phyloP scores from a whole-genome alignment of 2,113 vertebrate species.

The Ancistrus triradiatus region DNA sequence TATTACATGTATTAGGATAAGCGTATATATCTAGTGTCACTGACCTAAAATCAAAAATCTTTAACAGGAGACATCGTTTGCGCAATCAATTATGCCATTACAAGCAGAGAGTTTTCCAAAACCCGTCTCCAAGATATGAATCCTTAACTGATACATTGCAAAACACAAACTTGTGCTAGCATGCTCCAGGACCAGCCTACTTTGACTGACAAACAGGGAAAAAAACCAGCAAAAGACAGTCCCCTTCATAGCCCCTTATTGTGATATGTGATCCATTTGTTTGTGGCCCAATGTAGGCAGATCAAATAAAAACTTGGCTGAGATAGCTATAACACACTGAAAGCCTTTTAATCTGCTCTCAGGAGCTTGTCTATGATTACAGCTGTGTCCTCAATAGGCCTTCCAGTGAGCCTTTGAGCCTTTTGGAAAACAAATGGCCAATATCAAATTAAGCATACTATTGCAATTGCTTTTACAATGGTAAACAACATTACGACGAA shows the following conservation, averaged over 20 bases:
- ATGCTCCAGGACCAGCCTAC: constrained; percentile 12
- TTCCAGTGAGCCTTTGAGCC: not conserved
- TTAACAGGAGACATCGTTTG: too few relatives aligned
- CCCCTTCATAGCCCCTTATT: constrained; percentile 23
- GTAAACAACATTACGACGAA: not conserved
- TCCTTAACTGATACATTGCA: constrained; percentile 5
- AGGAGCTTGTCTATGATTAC: not conserved
- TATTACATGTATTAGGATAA: constrained; percentile 55
- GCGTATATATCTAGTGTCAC: constrained; percentile 40
- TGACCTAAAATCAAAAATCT: constrained; percentile 30
- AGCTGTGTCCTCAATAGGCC: not conserved
- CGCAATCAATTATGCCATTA: too few relatives aligned
- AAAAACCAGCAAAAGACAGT: not conserved
- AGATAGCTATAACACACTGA: not conserved
- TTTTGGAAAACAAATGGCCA: constrained; percentile 14
- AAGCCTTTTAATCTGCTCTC: constrained; percentile 14
- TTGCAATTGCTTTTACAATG: not conserved
- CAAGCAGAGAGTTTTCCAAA: not conserved
- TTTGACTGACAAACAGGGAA: constrained; percentile 1
- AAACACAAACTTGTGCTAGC: constrained; percentile 28
- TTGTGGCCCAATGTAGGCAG: constrained; percentile 24
- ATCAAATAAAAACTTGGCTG: constrained; percentile 20
- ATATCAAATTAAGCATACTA: not conserved
- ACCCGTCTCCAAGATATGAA: constrained; percentile 4
- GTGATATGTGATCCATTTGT: constrained; percentile 30